Evolutionary conservation across 2,888 invertebrate genomes (phyloP).

Genomic region (Epicampocera succincta): DNA sequence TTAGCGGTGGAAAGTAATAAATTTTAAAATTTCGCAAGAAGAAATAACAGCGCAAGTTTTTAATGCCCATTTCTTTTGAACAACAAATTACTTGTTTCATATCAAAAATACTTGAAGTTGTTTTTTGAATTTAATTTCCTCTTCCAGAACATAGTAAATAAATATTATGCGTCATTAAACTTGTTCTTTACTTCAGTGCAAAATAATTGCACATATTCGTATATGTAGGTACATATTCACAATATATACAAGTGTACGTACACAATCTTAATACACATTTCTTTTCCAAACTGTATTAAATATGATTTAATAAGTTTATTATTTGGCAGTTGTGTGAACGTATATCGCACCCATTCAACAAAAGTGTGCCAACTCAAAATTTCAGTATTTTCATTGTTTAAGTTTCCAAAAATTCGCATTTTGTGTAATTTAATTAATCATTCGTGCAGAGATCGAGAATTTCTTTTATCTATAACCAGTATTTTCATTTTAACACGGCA

Average conservation of each 20-base stretch:
- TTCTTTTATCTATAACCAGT: no score
- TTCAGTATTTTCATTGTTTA: no score
- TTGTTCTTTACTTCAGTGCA: conserved; percentile 37
- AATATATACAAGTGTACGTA: no score
- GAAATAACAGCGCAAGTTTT: background rate
- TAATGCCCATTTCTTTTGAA: background rate
- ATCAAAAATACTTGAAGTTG: conserved; percentile 43
- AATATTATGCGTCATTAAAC: conserved; percentile 59
- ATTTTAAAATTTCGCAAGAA: background rate
- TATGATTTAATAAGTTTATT: conserved; percentile 9
- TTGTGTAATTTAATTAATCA: no score
- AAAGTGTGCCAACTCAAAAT: no score
- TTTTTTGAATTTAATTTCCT: conserved; percentile 41
- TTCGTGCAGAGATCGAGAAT: no score
- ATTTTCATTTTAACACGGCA: no score
- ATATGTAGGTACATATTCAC: no score
- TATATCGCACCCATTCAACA: no score
- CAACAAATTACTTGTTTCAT: conserved; percentile 20
- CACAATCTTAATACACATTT: no score
- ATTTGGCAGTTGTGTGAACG: no score
- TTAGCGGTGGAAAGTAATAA: background rate
- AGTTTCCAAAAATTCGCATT: no score
- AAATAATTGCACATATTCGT: conserved; percentile 14
- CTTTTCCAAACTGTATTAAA: conserved; percentile 12
- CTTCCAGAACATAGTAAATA: conserved; percentile 32